Evolutionary conservation across 2,888 invertebrate species (phyloP).

Genomic region (Spodoptera exigua): DNA sequence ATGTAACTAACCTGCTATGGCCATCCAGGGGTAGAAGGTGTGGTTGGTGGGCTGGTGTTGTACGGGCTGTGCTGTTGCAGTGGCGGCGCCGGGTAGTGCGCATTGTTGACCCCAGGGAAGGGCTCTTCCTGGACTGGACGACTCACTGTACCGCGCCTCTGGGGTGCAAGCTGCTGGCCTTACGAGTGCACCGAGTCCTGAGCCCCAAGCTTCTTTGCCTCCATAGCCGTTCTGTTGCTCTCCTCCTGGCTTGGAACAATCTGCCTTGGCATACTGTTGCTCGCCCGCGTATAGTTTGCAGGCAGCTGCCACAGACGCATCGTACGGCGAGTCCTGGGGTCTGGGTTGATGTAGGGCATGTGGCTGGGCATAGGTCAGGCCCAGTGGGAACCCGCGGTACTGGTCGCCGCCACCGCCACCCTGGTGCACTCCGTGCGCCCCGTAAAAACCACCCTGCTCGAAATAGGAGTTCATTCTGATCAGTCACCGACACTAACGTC

Average conservation of each 20-base stretch:
- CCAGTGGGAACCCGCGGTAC: slow-evolving; percentile 96
- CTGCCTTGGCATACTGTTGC: slow-evolving; percentile 92
- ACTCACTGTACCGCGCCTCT: slow-evolving; percentile 95
- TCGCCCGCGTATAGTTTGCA: slow-evolving; percentile 94
- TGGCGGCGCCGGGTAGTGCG: slow-evolving; percentile 94
- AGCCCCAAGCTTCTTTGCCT: slow-evolving; percentile 92
- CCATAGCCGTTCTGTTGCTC: slow-evolving; percentile 92
- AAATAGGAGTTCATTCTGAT: slow-evolving; percentile 97
- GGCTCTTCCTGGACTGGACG: slow-evolving; percentile 94
- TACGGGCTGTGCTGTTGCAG: slow-evolving; percentile 94
- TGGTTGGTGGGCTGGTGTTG: slow-evolving; percentile 97
- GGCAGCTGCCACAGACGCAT: slow-evolving; percentile 96
- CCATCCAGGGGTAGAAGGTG: slow-evolving; percentile 99
- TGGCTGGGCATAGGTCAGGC: slow-evolving; percentile 95
- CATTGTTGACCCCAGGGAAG: slow-evolving; percentile 97
- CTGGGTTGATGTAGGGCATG: slow-evolving; percentile 93
- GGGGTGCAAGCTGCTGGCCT: slow-evolving; percentile 97
- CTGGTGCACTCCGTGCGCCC: slow-evolving; percentile 95
- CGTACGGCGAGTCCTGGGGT: slow-evolving; percentile 97
- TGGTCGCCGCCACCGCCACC: slow-evolving; percentile 93
- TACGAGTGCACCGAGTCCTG: slow-evolving; percentile 91
- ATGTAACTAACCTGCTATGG: slow-evolving; percentile 96
- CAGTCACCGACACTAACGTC: slow-evolving; percentile 84
- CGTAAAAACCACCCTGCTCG: slow-evolving; percentile 98
- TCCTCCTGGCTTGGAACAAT: slow-evolving; percentile 92